Evolutionary conservation across 2,113 vertebrate species (phyloP), one percentile per base, ranked within the genome.

Genomic region (Chaenocephalus aceratus): DNA sequence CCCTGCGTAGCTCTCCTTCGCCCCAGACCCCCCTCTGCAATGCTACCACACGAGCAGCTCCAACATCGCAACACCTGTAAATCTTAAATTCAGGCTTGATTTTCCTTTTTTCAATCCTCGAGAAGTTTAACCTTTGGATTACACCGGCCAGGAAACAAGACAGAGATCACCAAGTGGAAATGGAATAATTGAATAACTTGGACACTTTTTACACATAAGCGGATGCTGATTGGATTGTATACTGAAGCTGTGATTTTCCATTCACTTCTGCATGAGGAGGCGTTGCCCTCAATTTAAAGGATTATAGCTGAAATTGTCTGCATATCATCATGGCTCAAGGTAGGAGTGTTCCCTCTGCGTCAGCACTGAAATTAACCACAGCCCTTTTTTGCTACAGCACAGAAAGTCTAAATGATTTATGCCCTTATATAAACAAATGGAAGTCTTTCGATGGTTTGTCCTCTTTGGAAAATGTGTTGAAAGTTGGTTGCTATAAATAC

Each of bases 401-500:
- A 56, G 9, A 79, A 77, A 68, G n/a, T 15, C 23, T 15, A 4
- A 54, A 2, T 26, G 45, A 79, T 44, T 59, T 45, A 71, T 14
- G 49, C 2, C 30, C 0, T 49, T 12, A 53, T 45, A 77, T 46
- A 72, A 56, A 73, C 45, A 66, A 70, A 70, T 41, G 14, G 1
- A 4, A 4, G 14, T 88, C 46, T 80, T 89, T 80, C 72, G 26
- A 74, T 63, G 3, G 46, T 44, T 21, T 1, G 64, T 21, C 62
- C 49, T 76, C 53, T 46, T 7, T n/a, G 46, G 77, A 70, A 69
- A 66, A 82, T 82, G 85, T 90, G 83, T 67, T 91, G 81, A 90
- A 91, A 77, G 77, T 57, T n/a, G 45, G 80, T 72, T 84, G 79
- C 94, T 94, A 94, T 91, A 92, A 94, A 94, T 94, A 93, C 80